Evolutionary conservation across 2,113 vertebrate genomes (phyloP).

Genomic region (Leuciscus idus): DNA sequence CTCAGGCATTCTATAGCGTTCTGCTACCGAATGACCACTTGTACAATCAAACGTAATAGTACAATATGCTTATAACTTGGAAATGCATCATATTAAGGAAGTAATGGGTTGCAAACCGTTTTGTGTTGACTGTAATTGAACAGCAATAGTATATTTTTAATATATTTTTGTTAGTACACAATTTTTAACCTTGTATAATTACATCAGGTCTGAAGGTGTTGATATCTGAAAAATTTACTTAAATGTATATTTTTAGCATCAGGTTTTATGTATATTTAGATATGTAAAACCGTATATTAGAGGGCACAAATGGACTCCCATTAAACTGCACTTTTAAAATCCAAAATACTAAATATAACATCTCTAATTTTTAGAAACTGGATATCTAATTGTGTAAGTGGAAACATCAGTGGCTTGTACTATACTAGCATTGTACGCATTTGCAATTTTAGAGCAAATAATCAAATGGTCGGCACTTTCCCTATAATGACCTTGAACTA

Average conservation of each 20-base stretch:
- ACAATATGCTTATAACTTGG: not conserved
- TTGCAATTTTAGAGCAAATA: not conserved
- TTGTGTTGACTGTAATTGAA: not conserved
- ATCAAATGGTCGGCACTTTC: slow-evolving; percentile 2
- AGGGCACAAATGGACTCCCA: not conserved
- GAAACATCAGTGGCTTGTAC: not conserved
- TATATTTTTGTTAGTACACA: not conserved
- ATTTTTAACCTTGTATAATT: not conserved
- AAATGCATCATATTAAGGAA: not conserved
- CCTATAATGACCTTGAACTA: not conserved
- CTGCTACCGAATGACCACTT: not conserved
- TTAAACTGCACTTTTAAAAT: not conserved
- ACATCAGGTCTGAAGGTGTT: not conserved
- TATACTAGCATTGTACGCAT: not conserved
- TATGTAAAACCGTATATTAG: not conserved
- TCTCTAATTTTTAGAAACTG: not conserved
- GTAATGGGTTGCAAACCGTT: not conserved
- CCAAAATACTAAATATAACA: not conserved
- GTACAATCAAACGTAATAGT: not conserved
- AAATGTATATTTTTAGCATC: not conserved
- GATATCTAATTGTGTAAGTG: not conserved
- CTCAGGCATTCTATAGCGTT: not conserved
- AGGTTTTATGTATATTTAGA: not conserved
- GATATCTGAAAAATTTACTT: not conserved
- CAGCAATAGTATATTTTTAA: not conserved